Evolutionary conservation across 2,113 vertebrate genomes (phyloP), one percentile per base, ranked within the genome.

Genomic region (Lonchura striata): DNA sequence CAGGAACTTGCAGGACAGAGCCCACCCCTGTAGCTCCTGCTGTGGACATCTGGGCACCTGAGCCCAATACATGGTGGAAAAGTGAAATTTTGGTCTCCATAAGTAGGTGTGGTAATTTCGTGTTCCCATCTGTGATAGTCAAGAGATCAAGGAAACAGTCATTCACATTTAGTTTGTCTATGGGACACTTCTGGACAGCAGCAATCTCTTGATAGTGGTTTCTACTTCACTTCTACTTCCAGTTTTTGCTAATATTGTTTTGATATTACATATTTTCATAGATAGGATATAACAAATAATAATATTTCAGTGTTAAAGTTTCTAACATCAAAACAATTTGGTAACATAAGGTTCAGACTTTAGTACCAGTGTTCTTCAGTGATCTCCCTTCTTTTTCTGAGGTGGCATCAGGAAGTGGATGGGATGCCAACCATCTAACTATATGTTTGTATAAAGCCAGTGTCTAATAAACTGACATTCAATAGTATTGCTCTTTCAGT

Each of bases 361-460:
- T 7, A 56, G 13, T 64, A 23, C 5, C 39, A 25, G 15, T 15
- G 21, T 47, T 81, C 39, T 75, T 17, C 20, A 68, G 19, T 19
- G 17, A 3, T 35, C 7, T 70, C 11, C 11, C 25, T 46, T 64
- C 44, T 24, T 76, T 72, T 64, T 64, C 49, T 54, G 44, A 64
- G 17, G 6, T 31, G 7, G 5, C 41, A 60, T 39, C 1, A 1
- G 68, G 28, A 90, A 87, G 23, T 10, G 2, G 7, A 54, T 21
- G 5, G 10, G 15, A 64, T 41, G 13, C 6, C 16, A 61, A 25
- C 6, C 4, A 1, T 22, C 15, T 7, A 3, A 44, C 4, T 7
- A 7, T 54, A 42, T 39, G 10, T 41, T 65, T 8, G 1, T 24
- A 4, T 30, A 28, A 81, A 81, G 9, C 39, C 31, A 28, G 5